These are phyloP conservation scores for Linnaemya tessellans DNA, from an alignment of 2,888 invertebrate species.

Conservation along the genomic window DNA sequence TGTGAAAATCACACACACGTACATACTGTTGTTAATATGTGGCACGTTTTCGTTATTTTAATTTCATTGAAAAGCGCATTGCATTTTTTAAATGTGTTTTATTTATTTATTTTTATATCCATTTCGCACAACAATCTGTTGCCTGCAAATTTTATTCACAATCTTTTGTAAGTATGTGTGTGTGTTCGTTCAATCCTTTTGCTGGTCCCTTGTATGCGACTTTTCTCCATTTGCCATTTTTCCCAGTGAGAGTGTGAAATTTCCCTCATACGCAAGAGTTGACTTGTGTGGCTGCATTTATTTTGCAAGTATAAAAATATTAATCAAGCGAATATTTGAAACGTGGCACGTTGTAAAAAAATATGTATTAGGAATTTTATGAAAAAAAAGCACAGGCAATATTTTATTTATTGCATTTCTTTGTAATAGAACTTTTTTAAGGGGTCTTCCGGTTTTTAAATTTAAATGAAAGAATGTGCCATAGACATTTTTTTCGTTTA, in stretches of 20 bases:
- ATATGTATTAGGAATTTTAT: constrained; percentile 11
- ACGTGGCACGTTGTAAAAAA: constrained; percentile 1
- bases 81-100: neutral
- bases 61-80: constrained; percentile 38
- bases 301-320: constrained; percentile 36
- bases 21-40: neutral
- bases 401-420: neutral
- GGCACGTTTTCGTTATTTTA: constrained; percentile 41
- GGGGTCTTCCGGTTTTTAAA: no score
- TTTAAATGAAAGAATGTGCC: no score
- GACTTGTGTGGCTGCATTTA: constrained; percentile 29
- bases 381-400: neutral
- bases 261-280: constrained; percentile 23
- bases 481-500: no score
- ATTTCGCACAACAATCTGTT: constrained; percentile 6
- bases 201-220: neutral
- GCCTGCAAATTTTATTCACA: constrained; percentile 3
- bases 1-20: neutral
- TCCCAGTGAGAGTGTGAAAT: constrained; percentile 40
- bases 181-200: constrained; percentile 20
- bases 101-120: neutral
- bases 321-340: constrained; percentile 42
- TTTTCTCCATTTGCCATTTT: constrained; percentile 2
- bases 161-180: no score
- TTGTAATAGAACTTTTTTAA: no score